Evolutionary conservation across 2,797 vertebrate genomes (phyloP), one percentile per base, ranked within the genome.

Genomic region (Orestias chungarensis): DNA sequence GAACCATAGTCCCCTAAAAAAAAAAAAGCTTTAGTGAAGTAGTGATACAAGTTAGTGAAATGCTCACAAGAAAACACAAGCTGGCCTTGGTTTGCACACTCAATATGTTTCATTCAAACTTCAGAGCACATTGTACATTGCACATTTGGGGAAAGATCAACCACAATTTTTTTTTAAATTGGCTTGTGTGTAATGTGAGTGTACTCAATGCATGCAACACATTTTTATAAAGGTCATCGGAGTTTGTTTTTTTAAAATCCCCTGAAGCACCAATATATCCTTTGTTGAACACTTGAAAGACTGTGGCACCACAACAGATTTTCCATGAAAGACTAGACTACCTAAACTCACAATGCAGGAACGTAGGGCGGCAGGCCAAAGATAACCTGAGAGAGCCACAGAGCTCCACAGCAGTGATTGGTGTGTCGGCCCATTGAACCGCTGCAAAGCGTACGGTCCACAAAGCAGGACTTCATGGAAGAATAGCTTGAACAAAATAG

Each of bases 241-340:
- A 61, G 57, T 35, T 35, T 5, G 20, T 11, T 57, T 40, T 40
- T 35, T 66, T 23, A 11, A 1, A 23, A 52, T 27, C 14, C 29
- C 14, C 54, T 9, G 23, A 17, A 38, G 47, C 44, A 52, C 11
- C 20, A 54, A 27, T 29, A 42, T 42, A 54, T 31, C n/a, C 40
- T 18, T 27, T 29, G 42, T 42, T 54, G 52, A 40, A 54, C 27
- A 55, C 42, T 27, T 42, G n/a, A 42, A 68, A 42, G 20, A 66
- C n/a, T 66, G 49, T 31, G 47, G 47, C 47, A 54, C 29, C 15
- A 42, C 14, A 52, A 42, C 25, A 14, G 11, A 20, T 47, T 25
- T 42, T 49, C 66, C 66, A 68, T 20, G 50, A 68, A 14, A 42
- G 38, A 52, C 35, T 14, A 43, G 66, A 68, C 66, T 50, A 68